Percentiles rank a stretch among this genome's conserved stretches.
Conservation (phyloP, 2,888 invertebrate species). For the Copidosoma aretas region DNA sequence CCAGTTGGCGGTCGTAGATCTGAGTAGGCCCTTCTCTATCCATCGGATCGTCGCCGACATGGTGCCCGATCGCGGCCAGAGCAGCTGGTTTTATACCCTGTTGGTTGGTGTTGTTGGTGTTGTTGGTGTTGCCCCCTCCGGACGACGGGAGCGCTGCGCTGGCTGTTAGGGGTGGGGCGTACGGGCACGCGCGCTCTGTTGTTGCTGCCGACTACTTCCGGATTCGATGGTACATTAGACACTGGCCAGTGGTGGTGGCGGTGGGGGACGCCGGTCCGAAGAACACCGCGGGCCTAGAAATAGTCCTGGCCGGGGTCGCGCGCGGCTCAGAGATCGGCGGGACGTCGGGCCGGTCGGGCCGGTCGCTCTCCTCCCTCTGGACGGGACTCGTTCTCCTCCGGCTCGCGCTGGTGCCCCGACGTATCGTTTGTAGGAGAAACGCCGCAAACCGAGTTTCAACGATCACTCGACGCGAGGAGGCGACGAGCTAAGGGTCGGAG, state of each 20-base stretch:
- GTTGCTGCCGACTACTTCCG: neutral
- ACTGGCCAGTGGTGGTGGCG: too few species aligned
- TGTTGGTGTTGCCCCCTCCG: neutral
- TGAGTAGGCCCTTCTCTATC: slow-evolving; percentile 47
- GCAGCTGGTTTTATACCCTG: slow-evolving; percentile 33
- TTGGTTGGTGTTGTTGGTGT: neutral
- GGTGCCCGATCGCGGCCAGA: slow-evolving; percentile 11
- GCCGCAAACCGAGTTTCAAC: neutral
- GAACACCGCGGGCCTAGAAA: slow-evolving; percentile 26
- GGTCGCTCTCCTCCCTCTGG: neutral
- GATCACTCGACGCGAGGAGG: neutral
- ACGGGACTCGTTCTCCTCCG: too few species aligned
- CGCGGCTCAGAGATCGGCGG: slow-evolving; percentile 23
- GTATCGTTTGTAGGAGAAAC: neutral
- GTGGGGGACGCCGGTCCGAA: neutral
- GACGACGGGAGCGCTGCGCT: neutral
- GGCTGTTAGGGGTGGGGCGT: neutral
- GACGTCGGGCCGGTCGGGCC: slow-evolving; percentile 17
- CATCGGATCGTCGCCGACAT: slow-evolving; percentile 53
- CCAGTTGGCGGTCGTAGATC: slow-evolving; percentile 30
- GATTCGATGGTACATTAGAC: too few species aligned
- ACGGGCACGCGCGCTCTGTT: slow-evolving; percentile 1
- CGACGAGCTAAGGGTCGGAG: neutral
- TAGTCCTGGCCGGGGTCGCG: slow-evolving; percentile 17
- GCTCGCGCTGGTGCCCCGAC: neutral